Evolutionary conservation across 2,888 invertebrate species (phyloP), one percentile per base, ranked within the genome.

Genomic region (Patella caerulea): DNA sequence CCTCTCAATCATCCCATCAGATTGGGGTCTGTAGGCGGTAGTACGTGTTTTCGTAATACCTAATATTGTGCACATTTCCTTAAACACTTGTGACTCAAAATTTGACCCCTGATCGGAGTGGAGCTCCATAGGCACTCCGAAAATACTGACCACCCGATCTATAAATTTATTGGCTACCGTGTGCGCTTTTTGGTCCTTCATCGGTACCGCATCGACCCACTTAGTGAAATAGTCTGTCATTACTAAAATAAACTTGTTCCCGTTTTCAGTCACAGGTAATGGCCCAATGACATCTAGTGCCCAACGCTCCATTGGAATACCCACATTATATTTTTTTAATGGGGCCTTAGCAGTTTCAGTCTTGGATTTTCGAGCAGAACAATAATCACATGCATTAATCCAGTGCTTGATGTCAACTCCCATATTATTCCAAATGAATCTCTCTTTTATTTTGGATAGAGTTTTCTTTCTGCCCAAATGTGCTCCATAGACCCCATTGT

Each of bases 141-240:
- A 82, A 4, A 14, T 52, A 29, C 78, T 78, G 12, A 82, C 76
- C n/a, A 82, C 73, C 19, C 71, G 65, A 15, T 80, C 77, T 14
- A 83, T 78, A 14, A 85, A 70, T 45, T 74, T 77, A 29, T 75
- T 53, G 15, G 82, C 84, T 53, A 83, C 79, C 24, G 83, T 83
- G 11, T 29, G 14, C 17, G 83, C 82, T 75, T 83, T 77, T 53
- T 74, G 74, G 73, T 84, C 77, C 73, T 54, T n/a, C 0, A 83
- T 73, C 12, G 79, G 71, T 54, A 78, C 59, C 3, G 79, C 78
- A 52, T 83, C 78, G 0, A 76, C 24, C 75, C 78, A 82, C 72
- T 79, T 81, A 7, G 81, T 78, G 74, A 83, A 82, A 74, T 81
- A 79, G 70, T 81, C 79, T 17, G 72, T 72, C 7, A 79, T 73